phyloP scores from a whole-genome alignment of 2,888 invertebrate genomes.

The Luffia ferchaultella region DNA sequence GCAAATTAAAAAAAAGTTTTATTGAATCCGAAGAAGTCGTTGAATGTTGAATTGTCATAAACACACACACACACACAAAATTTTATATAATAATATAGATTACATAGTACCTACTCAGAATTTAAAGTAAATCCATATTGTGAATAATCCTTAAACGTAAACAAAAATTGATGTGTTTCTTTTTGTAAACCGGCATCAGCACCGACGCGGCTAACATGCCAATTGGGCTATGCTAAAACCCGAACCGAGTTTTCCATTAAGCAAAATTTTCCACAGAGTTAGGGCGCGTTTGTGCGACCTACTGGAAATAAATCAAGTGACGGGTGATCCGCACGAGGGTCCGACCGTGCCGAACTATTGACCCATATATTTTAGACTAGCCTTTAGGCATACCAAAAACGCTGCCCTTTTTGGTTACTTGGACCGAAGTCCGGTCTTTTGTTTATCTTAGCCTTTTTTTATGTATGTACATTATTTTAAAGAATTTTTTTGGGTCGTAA shows the following conservation, averaged over 20 bases:
- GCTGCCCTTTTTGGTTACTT: slow-evolving; percentile 4
- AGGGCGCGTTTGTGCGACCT: neutral
- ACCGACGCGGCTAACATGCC: neutral
- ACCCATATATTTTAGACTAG: slow-evolving; percentile 6
- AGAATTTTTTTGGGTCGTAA: too few species aligned
- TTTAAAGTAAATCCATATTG: too few species aligned
- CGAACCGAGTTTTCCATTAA: neutral
- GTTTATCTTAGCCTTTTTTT: neutral
- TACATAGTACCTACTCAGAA: too few species aligned
- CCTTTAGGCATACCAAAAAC: slow-evolving; percentile 3
- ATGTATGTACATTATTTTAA: too few species aligned
- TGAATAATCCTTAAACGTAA: too few species aligned
- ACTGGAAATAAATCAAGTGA: slow-evolving; percentile 17
- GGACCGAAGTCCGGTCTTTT: neutral
- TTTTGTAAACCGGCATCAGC: neutral
- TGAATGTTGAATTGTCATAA: too few species aligned
- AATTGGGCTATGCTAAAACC: neutral
- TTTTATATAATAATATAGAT: too few species aligned
- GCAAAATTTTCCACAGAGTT: neutral
- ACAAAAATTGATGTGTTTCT: too few species aligned
- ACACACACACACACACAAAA: too few species aligned
- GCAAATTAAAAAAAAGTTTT: too few species aligned
- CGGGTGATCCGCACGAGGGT: slow-evolving; percentile 15
- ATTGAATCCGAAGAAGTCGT: too few species aligned
- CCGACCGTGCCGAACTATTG: slow-evolving; percentile 12